A percentile compares a stretch with the other conserved stretches of the same genome.
Conservation (phyloP, 2,797 vertebrate species). For the Eospalax fontanierii region DNA sequence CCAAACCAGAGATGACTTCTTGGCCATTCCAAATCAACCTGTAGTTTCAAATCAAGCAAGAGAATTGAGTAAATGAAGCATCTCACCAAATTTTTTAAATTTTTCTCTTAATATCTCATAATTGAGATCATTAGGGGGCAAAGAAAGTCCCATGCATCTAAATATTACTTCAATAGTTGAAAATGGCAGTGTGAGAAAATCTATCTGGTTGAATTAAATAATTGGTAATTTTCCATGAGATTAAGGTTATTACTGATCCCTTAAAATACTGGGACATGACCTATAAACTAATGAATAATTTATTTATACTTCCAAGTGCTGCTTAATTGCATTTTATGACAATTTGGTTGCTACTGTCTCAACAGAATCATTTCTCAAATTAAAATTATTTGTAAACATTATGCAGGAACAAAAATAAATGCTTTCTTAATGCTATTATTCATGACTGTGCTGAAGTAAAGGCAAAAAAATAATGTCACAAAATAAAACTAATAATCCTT, state of each 20-base stretch:
- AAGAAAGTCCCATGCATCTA: conserved; percentile 21
- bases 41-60: not conserved
- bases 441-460: conserved; percentile 11
- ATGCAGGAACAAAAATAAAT: conserved; percentile 51
- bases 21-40: not conserved
- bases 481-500: conserved; percentile 44
- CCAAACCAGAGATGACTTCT: not conserved
- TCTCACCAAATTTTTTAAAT: not conserved
- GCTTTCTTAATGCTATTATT: not conserved
- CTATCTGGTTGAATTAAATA: conserved; percentile 50
- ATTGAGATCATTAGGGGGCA: not conserved
- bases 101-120: not conserved
- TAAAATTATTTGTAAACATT: conserved; percentile 36
- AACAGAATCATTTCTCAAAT: conserved; percentile 30
- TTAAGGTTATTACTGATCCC: not conserved
- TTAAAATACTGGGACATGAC: conserved; percentile 29
- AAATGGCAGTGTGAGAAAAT: not conserved
- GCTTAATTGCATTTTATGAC: conserved; percentile 12
- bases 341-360: not conserved
- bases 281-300: not conserved
- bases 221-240: not conserved
- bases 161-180: not conserved
- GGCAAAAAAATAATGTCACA: conserved; percentile 39
- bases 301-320: conserved; percentile 52
- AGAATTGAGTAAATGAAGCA: not conserved